Conservation (phyloP, 2,888 invertebrate genomes). For the Drosophila parthenogenetica region DNA sequence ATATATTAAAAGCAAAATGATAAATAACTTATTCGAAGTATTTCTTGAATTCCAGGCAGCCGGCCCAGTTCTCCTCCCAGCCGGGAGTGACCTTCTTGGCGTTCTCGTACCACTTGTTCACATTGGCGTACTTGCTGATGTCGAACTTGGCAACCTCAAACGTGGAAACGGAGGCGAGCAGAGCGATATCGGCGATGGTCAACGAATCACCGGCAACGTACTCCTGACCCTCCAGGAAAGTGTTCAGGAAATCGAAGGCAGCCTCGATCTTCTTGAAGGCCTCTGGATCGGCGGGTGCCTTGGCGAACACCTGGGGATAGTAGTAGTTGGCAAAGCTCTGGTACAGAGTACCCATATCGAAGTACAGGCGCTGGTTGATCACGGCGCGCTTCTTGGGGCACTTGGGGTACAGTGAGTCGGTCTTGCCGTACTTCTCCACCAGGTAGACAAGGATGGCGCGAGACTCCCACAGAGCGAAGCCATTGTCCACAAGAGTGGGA, state of each 20-base stretch:
- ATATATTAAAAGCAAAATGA: constrained; percentile 24
- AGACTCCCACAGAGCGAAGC: constrained; percentile 93
- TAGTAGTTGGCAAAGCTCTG: constrained; percentile 89
- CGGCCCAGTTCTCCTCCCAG: constrained; percentile 87
- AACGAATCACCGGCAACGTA: constrained; percentile 90
- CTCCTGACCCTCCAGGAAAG: constrained; percentile 89
- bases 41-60: constrained; percentile 86
- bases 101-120: constrained; percentile 88
- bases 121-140: constrained; percentile 89
- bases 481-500: constrained; percentile 93
- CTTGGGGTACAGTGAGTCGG: constrained; percentile 90
- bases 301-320: constrained; percentile 88
- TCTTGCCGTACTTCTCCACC: constrained; percentile 92
- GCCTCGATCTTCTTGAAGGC: constrained; percentile 89
- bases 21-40: constrained; percentile 66
- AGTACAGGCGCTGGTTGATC: constrained; percentile 92
- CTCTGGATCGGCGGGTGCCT: constrained; percentile 88
- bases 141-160: constrained; percentile 89
- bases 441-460: constrained; percentile 93
- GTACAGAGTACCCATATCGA: constrained; percentile 92
- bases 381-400: constrained; percentile 91
- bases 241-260: constrained; percentile 89
- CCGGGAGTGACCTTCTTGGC: constrained; percentile 87
- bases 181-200: constrained; percentile 91
- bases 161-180: constrained; percentile 89